phyloP scores from a whole-genome alignment of 2,113 vertebrate genomes.

The Tychaedon coryphoeus region DNA sequence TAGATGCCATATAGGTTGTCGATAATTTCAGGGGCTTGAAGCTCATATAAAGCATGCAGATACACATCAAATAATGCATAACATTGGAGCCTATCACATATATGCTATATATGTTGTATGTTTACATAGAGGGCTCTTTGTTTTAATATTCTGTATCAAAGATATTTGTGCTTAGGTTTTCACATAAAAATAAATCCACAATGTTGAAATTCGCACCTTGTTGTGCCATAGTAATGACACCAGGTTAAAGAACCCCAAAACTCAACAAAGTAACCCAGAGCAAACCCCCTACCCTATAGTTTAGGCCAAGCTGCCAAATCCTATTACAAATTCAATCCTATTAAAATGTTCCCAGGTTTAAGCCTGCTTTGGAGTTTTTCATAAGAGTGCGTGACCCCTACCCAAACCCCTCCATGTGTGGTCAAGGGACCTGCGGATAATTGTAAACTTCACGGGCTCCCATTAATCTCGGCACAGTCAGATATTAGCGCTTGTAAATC shows the following conservation, averaged over 20 bases:
- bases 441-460: slow-evolving; percentile 82
- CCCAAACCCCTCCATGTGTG: slow-evolving; percentile 85
- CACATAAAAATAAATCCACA: not conserved
- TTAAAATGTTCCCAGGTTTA: slow-evolving; percentile 87
- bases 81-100: not conserved
- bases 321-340: slow-evolving; percentile 88
- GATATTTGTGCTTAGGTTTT: not conserved
- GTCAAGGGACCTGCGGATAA: slow-evolving; percentile 82
- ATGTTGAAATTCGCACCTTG: not conserved
- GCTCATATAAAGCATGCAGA: not conserved
- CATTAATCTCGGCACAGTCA: slow-evolving; percentile 84
- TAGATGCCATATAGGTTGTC: not conserved
- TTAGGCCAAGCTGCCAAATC: slow-evolving; percentile 82
- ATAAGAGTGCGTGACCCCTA: slow-evolving; percentile 77
- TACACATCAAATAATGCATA: not conserved
- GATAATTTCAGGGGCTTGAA: not conserved
- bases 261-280: not conserved
- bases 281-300: slow-evolving; percentile 54
- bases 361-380: slow-evolving; percentile 85
- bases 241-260: not conserved
- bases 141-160: not conserved
- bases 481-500: slow-evolving; percentile 88
- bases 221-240: not conserved
- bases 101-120: not conserved
- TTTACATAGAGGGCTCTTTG: not conserved